phyloP scores from a whole-genome alignment of 2,888 invertebrate genomes.

The Phengaris alcon region DNA sequence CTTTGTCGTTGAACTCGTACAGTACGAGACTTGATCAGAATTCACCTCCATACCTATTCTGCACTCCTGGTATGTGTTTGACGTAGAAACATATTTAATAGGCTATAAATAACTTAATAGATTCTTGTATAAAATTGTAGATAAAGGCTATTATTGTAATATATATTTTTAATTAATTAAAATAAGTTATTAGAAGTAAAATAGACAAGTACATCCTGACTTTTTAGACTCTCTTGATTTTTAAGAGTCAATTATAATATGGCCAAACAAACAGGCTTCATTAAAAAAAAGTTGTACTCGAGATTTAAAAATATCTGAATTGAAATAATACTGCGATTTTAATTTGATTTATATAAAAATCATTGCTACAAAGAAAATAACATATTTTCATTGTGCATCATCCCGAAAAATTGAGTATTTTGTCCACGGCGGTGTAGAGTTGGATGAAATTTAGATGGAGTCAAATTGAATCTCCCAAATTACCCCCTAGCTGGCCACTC shows the following conservation, averaged over 20 bases:
- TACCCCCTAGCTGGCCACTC: background rate
- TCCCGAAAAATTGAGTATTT: background rate
- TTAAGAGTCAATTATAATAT: too few species aligned
- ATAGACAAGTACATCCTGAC: too few species aligned
- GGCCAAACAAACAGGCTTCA: too few species aligned
- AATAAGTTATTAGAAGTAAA: too few species aligned
- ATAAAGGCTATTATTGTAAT: too few species aligned
- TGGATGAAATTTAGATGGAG: constrained; percentile 24
- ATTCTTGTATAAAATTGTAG: too few species aligned
- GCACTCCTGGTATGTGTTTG: background rate
- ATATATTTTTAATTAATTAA: too few species aligned
- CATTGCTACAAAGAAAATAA: background rate
- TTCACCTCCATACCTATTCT: background rate
- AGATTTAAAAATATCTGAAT: background rate
- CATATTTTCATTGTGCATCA: background rate
- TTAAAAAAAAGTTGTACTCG: background rate
- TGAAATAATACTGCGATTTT: background rate
- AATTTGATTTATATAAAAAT: background rate
- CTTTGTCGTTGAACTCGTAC: background rate
- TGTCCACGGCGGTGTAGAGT: background rate
- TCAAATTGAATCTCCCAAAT: constrained; percentile 14
- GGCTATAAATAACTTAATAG: too few species aligned
- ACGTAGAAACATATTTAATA: too few species aligned
- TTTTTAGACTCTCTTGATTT: too few species aligned
- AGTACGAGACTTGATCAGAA: background rate